Base-by-base conservation (phyloP, 2,113 vertebrate species). In the Bos javanicus region DNA sequence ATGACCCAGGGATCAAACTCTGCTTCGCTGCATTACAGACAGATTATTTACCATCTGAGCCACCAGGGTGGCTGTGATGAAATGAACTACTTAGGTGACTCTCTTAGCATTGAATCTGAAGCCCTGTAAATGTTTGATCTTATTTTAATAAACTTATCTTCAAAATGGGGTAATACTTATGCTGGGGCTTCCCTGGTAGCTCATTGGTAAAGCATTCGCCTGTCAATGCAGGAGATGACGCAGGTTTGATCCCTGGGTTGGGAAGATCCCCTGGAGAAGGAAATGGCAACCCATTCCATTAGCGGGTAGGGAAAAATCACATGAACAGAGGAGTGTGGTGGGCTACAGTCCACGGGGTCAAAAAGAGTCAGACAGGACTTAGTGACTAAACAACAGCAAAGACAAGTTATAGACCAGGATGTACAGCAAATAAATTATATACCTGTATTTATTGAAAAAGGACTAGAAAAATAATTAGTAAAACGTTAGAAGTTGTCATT, bases 91-190 rank as follows among this genome's bases (percentile, higher is more conserved):
- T 96, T 90, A 74, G 71, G 2, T 93, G 67, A 92, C 16, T 89
- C 8, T 62, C 62, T 90, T 78, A 80, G 33, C 54, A n/a, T 1
- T 87, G 43, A 96, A 64, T 6, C 33, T 90, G 59, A 23, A 43
- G 81, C 25, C 43, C 17, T 81, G 5, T 76, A 62, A 92, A 88
- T 78, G 67, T 5, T 39, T 36, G 60, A 36, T 94, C 1, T 59
- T 50, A 94, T 52, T 96, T 80, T 59, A 83, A 82, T 64, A 39
- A 81, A 93, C 28, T 83, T 78, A 57, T 90, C 30, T 33, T 91
- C 12, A 96, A 71, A 76, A 92, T 59, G 17, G 12, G 50, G 2
- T 43, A 92, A 71, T 78, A 39, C 7, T 71, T 87, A 60, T 71
- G 5, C 36, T 74, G n/a, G 67, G 2, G 67, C n/a, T 39, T 71